Evolutionary conservation across 2,113 vertebrate genomes (phyloP).

Genomic region (Heteronetta atricapilla): DNA sequence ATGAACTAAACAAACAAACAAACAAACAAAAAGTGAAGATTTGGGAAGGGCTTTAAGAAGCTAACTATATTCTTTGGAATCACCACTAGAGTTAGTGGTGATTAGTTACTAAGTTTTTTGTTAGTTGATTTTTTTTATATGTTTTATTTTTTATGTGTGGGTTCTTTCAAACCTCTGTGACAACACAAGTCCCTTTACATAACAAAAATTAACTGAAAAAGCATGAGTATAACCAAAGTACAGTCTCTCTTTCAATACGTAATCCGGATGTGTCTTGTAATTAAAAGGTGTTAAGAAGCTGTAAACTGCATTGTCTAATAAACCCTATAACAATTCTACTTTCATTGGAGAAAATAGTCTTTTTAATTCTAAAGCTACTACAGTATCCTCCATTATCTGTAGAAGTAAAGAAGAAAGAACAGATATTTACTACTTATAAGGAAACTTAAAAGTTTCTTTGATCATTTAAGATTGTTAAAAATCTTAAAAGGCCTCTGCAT

Average conservation of each 20-base stretch:
- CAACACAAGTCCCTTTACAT: background rate
- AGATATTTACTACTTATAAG: background rate
- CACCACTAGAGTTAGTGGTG: no score
- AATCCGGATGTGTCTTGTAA: background rate
- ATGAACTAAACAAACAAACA: background rate
- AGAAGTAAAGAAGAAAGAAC: background rate
- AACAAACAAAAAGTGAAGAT: background rate
- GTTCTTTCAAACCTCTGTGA: background rate
- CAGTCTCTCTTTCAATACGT: background rate
- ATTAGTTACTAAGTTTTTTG: background rate
- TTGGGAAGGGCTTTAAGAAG: background rate
- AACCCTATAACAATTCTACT: background rate
- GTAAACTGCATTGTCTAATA: background rate
- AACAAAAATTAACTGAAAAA: background rate
- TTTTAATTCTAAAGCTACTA: background rate
- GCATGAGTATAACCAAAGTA: background rate
- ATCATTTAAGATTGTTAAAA: background rate
- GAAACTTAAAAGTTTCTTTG: background rate
- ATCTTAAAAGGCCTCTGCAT: background rate
- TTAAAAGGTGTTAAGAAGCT: constrained; percentile 6
- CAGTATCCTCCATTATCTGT: background rate
- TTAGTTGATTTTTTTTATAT: no score
- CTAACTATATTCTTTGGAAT: background rate
- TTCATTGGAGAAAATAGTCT: background rate
- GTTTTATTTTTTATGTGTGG: background rate